Evolutionary conservation across 2,113 vertebrate species (phyloP).

Genomic region (Cinclus mexicanus): DNA sequence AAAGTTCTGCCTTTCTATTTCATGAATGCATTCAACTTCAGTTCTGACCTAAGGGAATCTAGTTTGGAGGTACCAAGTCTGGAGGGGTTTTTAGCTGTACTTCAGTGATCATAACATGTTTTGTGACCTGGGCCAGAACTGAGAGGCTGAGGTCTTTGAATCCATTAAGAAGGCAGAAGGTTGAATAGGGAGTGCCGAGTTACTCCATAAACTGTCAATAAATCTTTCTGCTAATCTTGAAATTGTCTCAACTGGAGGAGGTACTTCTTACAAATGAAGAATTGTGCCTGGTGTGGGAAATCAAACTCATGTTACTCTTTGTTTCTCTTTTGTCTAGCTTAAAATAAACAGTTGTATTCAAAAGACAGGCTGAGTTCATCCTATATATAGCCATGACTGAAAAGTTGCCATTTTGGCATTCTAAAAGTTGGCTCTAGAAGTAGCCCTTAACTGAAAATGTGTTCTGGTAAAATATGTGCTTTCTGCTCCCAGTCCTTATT

Average conservation of each 20-base stretch:
- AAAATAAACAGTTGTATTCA: not conserved
- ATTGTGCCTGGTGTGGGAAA: not conserved
- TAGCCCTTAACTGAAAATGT: not conserved
- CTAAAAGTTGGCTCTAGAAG: not conserved
- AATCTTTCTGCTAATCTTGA: not conserved
- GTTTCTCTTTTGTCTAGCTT: not conserved
- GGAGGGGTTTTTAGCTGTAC: not conserved
- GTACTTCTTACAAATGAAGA: not conserved
- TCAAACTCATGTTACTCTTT: not conserved
- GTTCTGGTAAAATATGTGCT: not conserved
- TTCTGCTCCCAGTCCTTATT: not conserved
- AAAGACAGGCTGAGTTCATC: not conserved
- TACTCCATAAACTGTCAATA: fast-evolving
- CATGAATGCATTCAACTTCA: not conserved
- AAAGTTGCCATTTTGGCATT: not conserved
- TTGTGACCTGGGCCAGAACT: not conserved
- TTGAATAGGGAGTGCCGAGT: not conserved
- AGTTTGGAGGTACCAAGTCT: not conserved
- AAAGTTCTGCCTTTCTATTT: not conserved
- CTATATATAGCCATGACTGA: not conserved
- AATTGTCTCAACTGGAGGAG: not conserved
- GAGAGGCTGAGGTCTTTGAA: not conserved
- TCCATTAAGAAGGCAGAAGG: not conserved
- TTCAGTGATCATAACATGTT: not conserved
- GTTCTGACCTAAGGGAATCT: not conserved